Conservation (phyloP, 2,797 vertebrate species). For the Petrocephalus sullivani region DNA sequence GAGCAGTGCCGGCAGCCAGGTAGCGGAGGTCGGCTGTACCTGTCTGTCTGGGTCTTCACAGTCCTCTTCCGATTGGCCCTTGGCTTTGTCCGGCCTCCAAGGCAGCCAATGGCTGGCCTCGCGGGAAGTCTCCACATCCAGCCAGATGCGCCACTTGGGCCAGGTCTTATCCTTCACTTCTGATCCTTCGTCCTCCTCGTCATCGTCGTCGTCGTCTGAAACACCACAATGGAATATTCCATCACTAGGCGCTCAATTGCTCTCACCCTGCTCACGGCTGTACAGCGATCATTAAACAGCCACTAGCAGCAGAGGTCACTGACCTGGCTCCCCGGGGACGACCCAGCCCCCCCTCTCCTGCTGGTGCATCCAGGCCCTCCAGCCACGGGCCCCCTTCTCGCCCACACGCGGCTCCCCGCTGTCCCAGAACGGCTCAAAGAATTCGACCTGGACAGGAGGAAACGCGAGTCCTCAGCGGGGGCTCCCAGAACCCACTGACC, state of each 20-base stretch:
- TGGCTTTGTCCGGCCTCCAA: constrained; percentile 86
- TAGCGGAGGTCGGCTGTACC: constrained; percentile 48
- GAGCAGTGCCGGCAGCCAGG: neutral
- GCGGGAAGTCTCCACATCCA: constrained; percentile 75
- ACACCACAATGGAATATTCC: neutral
- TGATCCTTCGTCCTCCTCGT: constrained; percentile 72
- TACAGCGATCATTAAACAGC: neutral
- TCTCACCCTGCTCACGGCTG: neutral
- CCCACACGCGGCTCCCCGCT: constrained; percentile 87
- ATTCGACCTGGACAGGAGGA: constrained; percentile 71
- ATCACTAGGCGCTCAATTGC: neutral
- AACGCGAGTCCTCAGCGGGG: neutral
- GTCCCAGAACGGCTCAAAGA: constrained; percentile 98
- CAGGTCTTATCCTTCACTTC: constrained; percentile 79
- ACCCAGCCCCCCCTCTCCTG: constrained; percentile 94
- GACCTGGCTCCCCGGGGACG: constrained; percentile 68
- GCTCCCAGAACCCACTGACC: neutral
- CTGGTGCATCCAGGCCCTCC: constrained; percentile 93
- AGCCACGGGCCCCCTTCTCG: constrained; percentile 83
- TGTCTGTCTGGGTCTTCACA: constrained; percentile 97
- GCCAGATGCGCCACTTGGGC: constrained; percentile 78
- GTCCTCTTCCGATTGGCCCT: constrained; percentile 83
- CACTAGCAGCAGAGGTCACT: neutral
- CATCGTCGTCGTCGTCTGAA: constrained; percentile 68
- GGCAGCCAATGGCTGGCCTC: constrained; percentile 84